These are phyloP conservation scores for Porites lobata DNA, from an alignment of 92 coral and sea anemone species.

Conservation along the genomic window DNA sequence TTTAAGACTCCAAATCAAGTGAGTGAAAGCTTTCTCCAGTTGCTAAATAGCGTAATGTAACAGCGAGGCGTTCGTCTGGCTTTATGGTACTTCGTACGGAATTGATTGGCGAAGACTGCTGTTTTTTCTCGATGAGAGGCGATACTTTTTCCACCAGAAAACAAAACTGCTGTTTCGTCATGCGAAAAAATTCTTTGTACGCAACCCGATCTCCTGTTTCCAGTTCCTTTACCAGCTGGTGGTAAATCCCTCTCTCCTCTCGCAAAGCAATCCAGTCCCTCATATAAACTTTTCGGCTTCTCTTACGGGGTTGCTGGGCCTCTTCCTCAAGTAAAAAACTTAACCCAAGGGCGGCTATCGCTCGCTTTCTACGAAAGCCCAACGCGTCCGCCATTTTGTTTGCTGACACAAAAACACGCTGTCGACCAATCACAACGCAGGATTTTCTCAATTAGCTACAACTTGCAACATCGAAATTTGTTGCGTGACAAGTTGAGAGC, in stretches of 20 bases:
- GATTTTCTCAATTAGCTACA: background rate
- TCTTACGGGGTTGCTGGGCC: conserved; percentile 15
- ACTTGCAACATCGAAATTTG: conserved; percentile 7
- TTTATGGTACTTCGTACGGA: conserved; percentile 21
- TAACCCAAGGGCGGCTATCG: conserved; percentile 16
- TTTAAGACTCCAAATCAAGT: conserved; percentile 70
- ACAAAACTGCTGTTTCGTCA: conserved; percentile 53
- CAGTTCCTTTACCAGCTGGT: conserved; percentile 55
- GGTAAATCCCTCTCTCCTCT: conserved; percentile 54
- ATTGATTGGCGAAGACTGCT: conserved; percentile 49
- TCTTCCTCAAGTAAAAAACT: conserved; percentile 30
- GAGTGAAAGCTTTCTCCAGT: conserved; percentile 57
- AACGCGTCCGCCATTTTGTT: conserved; percentile 6
- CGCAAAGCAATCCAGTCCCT: conserved; percentile 40
- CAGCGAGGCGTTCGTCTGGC: conserved; percentile 61
- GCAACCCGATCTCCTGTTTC: conserved; percentile 42
- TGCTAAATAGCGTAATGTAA: conserved; percentile 60
- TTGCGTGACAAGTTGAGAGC: no score
- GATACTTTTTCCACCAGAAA: conserved; percentile 44
- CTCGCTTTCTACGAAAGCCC: conserved; percentile 37
- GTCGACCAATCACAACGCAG: conserved; percentile 1
- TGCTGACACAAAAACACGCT: background rate
- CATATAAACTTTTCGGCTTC: conserved; percentile 31
- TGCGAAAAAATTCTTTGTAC: conserved; percentile 49
- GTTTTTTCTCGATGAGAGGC: conserved; percentile 36